Evolutionary conservation across 2,797 vertebrate genomes (phyloP).

Genomic region (Syngnathus acus): DNA sequence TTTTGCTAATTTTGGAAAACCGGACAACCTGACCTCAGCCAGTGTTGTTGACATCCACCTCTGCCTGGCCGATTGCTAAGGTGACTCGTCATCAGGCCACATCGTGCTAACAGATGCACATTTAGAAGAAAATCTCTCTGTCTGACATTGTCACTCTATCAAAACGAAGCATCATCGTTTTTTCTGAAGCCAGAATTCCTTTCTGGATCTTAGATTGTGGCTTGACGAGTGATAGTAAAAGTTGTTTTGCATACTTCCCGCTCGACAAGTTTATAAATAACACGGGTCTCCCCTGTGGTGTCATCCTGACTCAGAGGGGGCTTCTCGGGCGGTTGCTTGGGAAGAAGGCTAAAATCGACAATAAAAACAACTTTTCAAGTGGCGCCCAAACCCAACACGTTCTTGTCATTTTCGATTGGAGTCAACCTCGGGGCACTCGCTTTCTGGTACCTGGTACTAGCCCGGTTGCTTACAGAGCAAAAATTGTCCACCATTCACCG

Average conservation of each 20-base stretch:
- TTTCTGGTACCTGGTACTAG: no score
- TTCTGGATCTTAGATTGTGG: background rate
- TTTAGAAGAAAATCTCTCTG: background rate
- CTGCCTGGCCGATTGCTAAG: background rate
- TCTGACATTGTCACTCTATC: background rate
- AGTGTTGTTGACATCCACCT: background rate
- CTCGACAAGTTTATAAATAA: background rate
- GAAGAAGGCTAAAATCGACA: no score
- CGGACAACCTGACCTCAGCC: background rate
- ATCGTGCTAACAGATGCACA: background rate
- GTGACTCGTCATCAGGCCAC: background rate
- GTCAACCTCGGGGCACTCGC: no score
- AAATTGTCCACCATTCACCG: background rate
- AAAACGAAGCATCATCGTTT: background rate
- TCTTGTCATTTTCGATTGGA: no score
- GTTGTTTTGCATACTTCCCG: conserved; percentile 3
- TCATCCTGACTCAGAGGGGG: background rate
- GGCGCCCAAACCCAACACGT: no score
- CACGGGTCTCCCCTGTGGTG: background rate
- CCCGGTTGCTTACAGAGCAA: no score
- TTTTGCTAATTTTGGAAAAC: conserved; percentile 3
- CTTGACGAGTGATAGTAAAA: background rate
- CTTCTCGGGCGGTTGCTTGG: background rate
- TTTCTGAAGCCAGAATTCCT: background rate
- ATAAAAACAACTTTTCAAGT: no score